These are phyloP conservation scores for Leucophenga maculata DNA, from an alignment of 2,888 invertebrate species.

Conservation along the genomic window DNA sequence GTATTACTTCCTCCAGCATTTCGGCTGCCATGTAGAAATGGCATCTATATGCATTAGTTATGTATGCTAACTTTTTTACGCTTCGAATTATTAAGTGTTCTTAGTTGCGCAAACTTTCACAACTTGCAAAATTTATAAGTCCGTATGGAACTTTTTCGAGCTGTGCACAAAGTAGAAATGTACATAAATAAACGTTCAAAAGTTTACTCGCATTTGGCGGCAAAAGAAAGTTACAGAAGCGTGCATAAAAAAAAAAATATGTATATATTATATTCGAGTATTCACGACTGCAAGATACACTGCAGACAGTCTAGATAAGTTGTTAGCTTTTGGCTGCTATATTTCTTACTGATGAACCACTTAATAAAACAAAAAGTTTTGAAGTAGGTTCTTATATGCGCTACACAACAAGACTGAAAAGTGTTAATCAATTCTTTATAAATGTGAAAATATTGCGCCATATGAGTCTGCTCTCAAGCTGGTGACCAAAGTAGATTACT, in stretches of 20 bases:
- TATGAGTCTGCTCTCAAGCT: no score
- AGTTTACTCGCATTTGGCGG: background rate
- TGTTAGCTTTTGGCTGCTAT: no score
- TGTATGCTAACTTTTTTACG: conserved; percentile 26
- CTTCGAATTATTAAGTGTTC: conserved; percentile 25
- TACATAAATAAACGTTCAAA: conserved; percentile 13
- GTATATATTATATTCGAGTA: background rate
- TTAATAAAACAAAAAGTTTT: no score
- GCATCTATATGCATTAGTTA: conserved; percentile 20
- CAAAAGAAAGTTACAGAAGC: background rate
- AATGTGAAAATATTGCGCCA: no score
- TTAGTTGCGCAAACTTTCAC: conserved; percentile 18
- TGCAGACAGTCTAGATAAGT: background rate
- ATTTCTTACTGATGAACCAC: no score
- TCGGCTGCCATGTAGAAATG: background rate
- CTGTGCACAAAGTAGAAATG: conserved; percentile 8
- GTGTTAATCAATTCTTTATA: no score
- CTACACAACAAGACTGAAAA: no score
- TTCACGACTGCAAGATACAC: background rate
- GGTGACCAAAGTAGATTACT: no score
- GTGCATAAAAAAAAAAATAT: background rate
- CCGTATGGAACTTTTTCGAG: conserved; percentile 6
- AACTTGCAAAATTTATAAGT: conserved; percentile 26
- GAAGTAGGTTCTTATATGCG: no score
- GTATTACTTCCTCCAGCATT: background rate